Percentiles rank a stretch among this genome's conserved stretches.
These are phyloP conservation scores for Crenuchus spilurus DNA, from an alignment of 2,797 vertebrate genomes.

Conservation along the genomic window DNA sequence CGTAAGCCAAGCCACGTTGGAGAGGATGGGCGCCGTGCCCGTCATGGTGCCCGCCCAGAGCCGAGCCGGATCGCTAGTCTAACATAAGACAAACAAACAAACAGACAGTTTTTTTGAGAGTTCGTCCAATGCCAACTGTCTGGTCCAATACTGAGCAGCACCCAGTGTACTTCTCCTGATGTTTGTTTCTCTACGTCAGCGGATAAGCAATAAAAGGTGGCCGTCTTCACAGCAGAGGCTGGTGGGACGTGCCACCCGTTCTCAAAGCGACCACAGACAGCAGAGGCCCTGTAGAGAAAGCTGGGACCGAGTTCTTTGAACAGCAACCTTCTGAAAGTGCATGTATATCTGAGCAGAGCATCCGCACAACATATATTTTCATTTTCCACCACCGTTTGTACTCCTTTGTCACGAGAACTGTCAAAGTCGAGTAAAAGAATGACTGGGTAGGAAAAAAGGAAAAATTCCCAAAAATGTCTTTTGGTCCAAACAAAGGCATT, in stretches of 20 bases:
- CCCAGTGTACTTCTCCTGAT: slow-evolving; percentile 5
- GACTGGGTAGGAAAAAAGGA: too few species aligned
- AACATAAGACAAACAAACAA: slow-evolving; percentile 23
- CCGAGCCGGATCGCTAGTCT: slow-evolving; percentile 94
- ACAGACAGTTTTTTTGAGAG: slow-evolving; percentile 61
- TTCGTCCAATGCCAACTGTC: slow-evolving; percentile 71
- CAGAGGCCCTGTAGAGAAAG: background rate
- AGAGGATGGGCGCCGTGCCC: slow-evolving; percentile 92
- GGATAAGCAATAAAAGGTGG: slow-evolving; percentile 29
- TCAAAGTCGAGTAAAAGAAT: background rate
- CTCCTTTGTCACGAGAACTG: background rate
- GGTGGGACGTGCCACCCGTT: background rate
- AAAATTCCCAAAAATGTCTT: background rate
- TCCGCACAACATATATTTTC: background rate
- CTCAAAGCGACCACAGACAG: background rate
- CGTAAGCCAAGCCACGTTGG: slow-evolving; percentile 91
- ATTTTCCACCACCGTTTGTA: background rate
- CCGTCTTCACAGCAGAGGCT: background rate
- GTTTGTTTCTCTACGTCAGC: slow-evolving; percentile 18
- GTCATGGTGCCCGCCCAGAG: slow-evolving; percentile 98
- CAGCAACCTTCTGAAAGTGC: background rate
- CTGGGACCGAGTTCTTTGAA: background rate
- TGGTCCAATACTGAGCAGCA: slow-evolving; percentile 19
- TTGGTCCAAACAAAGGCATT: background rate
- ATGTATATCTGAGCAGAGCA: background rate